Percentiles rank a stretch among this genome's conserved stretches.
Conservation (phyloP, 2,888 invertebrate genomes). For the Sarcophaga subvicina region DNA sequence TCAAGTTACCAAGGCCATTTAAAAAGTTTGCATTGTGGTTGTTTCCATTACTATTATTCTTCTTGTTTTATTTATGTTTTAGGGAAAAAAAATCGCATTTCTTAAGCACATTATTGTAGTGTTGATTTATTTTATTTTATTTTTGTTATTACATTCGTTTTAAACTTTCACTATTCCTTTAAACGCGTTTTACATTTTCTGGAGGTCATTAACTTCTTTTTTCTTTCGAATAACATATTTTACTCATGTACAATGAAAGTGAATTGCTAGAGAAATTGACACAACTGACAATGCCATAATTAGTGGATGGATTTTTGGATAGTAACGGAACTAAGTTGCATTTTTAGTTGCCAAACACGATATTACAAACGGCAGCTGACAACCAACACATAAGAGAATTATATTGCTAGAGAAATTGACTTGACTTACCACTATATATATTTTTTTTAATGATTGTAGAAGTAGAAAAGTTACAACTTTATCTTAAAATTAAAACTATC, state of each 20-base stretch:
- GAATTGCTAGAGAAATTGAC: conserved; percentile 10
- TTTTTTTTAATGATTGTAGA: conserved; percentile 13
- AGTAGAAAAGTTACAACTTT: conserved; percentile 64
- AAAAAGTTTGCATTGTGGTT: conserved; percentile 12
- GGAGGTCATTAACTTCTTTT: conserved; percentile 43
- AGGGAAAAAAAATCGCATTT: background rate
- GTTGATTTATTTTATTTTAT: conserved; percentile 29
- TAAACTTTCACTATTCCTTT: conserved; percentile 43
- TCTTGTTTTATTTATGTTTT: background rate
- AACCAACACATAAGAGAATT: too few species aligned
- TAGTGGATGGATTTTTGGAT: too few species aligned
- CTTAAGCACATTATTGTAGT: background rate
- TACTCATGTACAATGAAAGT: conserved; percentile 42
- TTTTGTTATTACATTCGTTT: background rate
- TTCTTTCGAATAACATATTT: conserved; percentile 5
- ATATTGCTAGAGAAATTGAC: too few species aligned
- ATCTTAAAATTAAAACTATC: too few species aligned
- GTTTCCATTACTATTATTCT: background rate
- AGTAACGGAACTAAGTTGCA: too few species aligned
- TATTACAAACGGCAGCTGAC: too few species aligned
- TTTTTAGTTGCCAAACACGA: too few species aligned
- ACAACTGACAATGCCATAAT: too few species aligned
- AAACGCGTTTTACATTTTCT: conserved; percentile 9
- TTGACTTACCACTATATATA: too few species aligned
- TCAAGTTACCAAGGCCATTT: conserved; percentile 46